Base-by-base conservation (phyloP, 2,797 vertebrate species). In the Tragelaphus eurycerus region DNA sequence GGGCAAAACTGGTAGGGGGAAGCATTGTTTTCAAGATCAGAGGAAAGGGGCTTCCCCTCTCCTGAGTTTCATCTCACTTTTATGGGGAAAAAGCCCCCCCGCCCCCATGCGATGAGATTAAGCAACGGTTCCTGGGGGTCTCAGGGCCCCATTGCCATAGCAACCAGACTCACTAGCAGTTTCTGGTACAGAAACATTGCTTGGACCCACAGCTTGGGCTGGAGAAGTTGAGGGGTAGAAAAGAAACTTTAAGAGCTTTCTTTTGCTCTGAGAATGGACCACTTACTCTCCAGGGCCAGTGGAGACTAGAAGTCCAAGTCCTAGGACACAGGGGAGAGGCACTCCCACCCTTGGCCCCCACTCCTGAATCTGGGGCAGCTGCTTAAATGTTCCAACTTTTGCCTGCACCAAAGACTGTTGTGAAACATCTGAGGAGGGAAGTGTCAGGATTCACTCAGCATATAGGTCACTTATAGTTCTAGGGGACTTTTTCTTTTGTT, bases 111-210 rank as follows among this genome's bases (percentile, higher is more conserved):
- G 1, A 71, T 16, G 43, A 85, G 67, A 64, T 31, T 10, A 59
- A 81, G 52, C 92, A 90, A 46, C 17, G 1, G 57, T 84, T 94
- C 74, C 74, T 74, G 76, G 94, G 90, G 89, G 86, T 64, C 50
- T n/a, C 10, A 4, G 43, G 48, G 86, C 55, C 82, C 82, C 3
- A 2, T 85, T 96, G 83, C 90, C 46, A 93, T 62, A n/a, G 76
- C 92, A 96, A 94, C 86, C 82, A 85, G 67, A 62, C 59, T 96
- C 90, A 48, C 34, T 64, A 59, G 46, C 50, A 79, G 82, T 94
- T 86, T 71, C 86, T 81, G 46, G 27, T 76, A 46, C 12, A 62
- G 43, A n/a, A 88, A n/a, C 67, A 38, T 48, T 62, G 74, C 46
- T 64, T n/a, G 84, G 81, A 87, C 54, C 52, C 86, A 62, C 52